Percentiles rank a stretch among this genome's conserved stretches.
phyloP scores from a whole-genome alignment of 2,113 vertebrate species.

The Poicephalus meyeri region DNA sequence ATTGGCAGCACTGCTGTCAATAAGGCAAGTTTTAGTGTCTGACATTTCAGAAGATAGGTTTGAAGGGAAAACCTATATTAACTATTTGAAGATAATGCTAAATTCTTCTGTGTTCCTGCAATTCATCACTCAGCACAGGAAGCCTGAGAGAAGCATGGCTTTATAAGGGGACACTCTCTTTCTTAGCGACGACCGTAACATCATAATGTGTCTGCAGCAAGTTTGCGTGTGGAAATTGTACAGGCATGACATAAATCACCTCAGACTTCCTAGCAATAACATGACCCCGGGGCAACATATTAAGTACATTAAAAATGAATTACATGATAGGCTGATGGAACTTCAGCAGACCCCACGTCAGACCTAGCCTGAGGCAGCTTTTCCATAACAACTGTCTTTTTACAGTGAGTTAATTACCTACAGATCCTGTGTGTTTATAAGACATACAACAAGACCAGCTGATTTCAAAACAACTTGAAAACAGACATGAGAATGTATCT shows the following conservation, averaged over 20 bases:
- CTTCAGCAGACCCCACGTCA: constrained; percentile 3
- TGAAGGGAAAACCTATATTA: not conserved
- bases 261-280: constrained; percentile 37
- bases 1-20: not conserved
- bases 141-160: not conserved
- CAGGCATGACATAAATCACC: not conserved
- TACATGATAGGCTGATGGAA: not conserved
- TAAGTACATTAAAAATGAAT: constrained; percentile 66
- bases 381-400: constrained; percentile 45
- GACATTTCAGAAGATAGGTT: not conserved
- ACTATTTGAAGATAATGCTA: not conserved
- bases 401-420: constrained; percentile 56
- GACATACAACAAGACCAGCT: constrained; percentile 29
- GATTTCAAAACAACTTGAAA: constrained; percentile 36
- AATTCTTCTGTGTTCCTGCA: not conserved
- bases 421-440: constrained; percentile 30
- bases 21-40: not conserved
- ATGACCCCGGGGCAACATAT: not conserved
- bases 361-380: constrained; percentile 27
- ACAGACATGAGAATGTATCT: not conserved
- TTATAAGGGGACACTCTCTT: not conserved
- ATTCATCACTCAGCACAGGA: not conserved
- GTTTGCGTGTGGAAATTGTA: not conserved
- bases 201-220: not conserved
- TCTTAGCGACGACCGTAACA: not conserved